These are phyloP conservation scores for Diorhabda sublineata DNA, from an alignment of 1,140 invertebrate species.

Conservation along the genomic window DNA sequence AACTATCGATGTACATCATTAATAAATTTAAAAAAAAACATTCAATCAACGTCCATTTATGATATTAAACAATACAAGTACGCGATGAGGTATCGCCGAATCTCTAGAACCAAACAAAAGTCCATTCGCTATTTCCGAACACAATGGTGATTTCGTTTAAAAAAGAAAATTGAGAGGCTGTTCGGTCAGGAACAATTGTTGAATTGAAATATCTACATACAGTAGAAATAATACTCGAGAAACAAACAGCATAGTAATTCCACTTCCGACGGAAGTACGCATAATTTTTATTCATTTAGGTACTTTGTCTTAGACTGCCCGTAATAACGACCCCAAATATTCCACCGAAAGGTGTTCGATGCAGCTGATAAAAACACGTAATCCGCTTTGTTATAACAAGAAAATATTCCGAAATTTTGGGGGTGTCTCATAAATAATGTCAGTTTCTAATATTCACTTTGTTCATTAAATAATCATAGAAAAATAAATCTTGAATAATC, in stretches of 20 bases:
- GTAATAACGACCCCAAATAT: not conserved
- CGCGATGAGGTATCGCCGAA: too few species aligned
- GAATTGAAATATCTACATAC: slow-evolving; percentile 9
- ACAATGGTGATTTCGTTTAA: slow-evolving; percentile 4
- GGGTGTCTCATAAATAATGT: too few species aligned
- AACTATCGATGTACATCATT: too few species aligned
- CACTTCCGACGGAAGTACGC: slow-evolving; percentile 13
- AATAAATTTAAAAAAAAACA: too few species aligned
- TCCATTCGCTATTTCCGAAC: slow-evolving; percentile 4
- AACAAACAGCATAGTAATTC: slow-evolving; percentile 12
- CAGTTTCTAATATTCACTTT: too few species aligned
- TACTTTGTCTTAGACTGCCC: not conserved
- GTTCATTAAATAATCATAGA: too few species aligned
- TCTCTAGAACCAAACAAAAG: not conserved
- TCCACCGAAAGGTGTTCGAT: not conserved
- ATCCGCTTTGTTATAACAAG: too few species aligned
- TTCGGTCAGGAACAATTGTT: slow-evolving; percentile 10
- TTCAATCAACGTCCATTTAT: too few species aligned
- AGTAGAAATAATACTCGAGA: not conserved
- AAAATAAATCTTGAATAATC: too few species aligned
- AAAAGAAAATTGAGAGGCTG: slow-evolving; percentile 3
- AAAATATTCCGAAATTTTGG: too few species aligned
- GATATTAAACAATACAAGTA: too few species aligned
- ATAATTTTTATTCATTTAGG: slow-evolving; percentile 3
- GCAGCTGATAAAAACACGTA: too few species aligned